A percentile compares a stretch with the other conserved stretches of the same genome.
Evolutionary conservation across 2,113 vertebrate genomes (phyloP).

Genomic region (Edolisoma coerulescens): DNA sequence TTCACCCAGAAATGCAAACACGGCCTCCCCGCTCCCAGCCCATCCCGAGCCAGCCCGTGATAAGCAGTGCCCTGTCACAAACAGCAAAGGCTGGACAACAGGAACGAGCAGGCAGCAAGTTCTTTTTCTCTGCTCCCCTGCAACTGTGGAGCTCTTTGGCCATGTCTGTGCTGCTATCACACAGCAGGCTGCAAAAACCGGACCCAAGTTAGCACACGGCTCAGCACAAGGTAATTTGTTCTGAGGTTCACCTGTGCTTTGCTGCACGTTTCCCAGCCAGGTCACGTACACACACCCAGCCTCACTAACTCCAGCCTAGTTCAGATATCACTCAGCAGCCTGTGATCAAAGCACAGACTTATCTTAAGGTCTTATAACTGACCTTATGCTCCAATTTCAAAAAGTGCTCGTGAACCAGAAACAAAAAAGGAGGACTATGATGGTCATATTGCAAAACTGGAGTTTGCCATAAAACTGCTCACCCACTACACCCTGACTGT

Average conservation of each 20-base stretch:
- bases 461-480: background rate
- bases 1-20: slow-evolving; percentile 6
- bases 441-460: background rate
- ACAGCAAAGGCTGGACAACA: background rate
- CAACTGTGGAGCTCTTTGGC: background rate
- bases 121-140: background rate
- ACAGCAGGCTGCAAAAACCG: background rate
- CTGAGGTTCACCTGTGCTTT: background rate
- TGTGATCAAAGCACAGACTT: background rate
- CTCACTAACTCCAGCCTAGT: background rate
- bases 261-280: background rate
- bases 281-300: background rate
- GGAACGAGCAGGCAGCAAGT: background rate
- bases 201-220: background rate
- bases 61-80: background rate
- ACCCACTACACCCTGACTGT: background rate
- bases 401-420: background rate
- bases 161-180: rapidly evolving
- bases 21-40: background rate
- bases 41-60: background rate
- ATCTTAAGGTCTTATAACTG: background rate
- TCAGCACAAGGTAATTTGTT: background rate
- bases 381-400: background rate
- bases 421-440: background rate
- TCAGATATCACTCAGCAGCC: background rate